Conservation (phyloP, 2,113 vertebrate genomes). For the Castor canadensis region DNA sequence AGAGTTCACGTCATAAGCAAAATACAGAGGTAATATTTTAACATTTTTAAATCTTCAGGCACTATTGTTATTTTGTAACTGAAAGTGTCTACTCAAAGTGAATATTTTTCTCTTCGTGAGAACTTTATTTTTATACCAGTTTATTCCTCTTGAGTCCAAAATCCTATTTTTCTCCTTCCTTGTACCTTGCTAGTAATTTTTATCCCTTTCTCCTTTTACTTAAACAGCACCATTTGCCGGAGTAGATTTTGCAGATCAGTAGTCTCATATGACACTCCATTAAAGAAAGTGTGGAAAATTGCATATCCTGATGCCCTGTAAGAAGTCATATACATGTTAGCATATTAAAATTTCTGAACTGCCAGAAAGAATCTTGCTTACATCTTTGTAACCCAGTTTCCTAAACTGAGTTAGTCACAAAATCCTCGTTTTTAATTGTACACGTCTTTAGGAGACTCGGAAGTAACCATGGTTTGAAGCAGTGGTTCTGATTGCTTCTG, state of each 20-base stretch:
- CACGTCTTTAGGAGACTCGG: not conserved
- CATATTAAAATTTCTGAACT: constrained; percentile 11
- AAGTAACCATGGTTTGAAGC: not conserved
- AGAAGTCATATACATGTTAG: not conserved
- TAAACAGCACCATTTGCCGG: not conserved
- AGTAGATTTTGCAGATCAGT: not conserved
- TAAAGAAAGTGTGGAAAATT: not conserved
- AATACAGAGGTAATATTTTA: constrained; percentile 84
- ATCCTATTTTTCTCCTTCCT: not conserved
- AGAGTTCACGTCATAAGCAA: constrained; percentile 82
- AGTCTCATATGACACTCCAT: not conserved
- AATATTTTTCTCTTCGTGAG: not conserved
- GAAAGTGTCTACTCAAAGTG: not conserved
- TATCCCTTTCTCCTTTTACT: not conserved
- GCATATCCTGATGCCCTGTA: not conserved
- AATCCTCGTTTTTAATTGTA: not conserved
- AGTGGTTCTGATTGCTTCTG: not conserved
- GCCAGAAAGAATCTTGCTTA: not conserved
- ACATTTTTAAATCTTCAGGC: constrained; percentile 4
- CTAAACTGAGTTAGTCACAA: not conserved
- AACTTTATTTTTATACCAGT: constrained; percentile 5
- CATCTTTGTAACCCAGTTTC: not conserved
- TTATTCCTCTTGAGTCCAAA: constrained; percentile 22
- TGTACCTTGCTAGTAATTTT: not conserved
- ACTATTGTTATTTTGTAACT: not conserved